phyloP scores from a whole-genome alignment of 2,113 vertebrate species.

The Strix aluco region DNA sequence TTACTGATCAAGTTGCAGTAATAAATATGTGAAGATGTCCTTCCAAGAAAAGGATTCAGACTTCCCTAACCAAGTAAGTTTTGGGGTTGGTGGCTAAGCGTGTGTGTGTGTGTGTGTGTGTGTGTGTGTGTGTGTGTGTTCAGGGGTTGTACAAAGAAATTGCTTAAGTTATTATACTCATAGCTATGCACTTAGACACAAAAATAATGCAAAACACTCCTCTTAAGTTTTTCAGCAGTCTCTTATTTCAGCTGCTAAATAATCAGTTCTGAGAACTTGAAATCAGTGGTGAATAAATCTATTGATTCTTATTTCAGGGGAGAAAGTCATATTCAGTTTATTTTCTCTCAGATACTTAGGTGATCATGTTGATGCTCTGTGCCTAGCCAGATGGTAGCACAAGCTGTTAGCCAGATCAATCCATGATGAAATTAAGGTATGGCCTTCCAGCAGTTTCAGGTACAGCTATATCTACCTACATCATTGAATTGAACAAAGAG shows the following conservation, averaged over 20 bases:
- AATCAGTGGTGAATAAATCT: neutral
- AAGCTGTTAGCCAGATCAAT: neutral
- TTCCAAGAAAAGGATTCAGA: neutral
- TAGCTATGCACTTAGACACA: neutral
- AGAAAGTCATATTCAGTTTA: neutral
- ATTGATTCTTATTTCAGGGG: neutral
- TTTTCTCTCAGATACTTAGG: neutral
- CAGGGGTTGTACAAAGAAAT: neutral
- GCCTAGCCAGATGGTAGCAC: neutral
- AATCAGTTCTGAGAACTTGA: neutral
- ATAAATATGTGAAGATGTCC: neutral
- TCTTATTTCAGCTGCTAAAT: neutral
- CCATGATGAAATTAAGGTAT: neutral
- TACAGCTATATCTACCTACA: neutral
- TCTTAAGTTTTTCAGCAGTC: neutral
- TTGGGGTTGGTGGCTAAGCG: neutral
- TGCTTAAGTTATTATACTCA: neutral
- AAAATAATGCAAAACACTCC: neutral
- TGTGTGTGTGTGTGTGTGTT: accelerated
- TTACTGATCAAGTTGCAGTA: neutral
- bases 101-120: accelerated
- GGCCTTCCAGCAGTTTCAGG: neutral
- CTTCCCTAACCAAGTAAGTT: neutral
- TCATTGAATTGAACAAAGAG: neutral
- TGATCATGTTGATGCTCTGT: neutral